phyloP scores from a whole-genome alignment of 2,797 vertebrate genomes.

The Chaenodraco wilsoni region DNA sequence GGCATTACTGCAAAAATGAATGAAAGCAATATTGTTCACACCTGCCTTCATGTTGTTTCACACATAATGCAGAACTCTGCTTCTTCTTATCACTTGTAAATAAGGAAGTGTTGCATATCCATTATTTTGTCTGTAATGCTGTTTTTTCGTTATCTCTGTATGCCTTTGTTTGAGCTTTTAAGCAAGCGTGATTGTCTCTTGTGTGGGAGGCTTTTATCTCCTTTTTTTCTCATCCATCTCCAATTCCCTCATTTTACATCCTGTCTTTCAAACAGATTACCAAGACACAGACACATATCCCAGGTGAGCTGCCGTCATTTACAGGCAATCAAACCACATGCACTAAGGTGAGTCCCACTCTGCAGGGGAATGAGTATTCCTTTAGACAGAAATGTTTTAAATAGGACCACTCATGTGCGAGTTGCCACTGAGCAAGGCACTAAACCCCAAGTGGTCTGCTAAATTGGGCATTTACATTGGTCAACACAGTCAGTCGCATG shows the following conservation, averaged over 20 bases:
- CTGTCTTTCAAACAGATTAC: conserved; percentile 67
- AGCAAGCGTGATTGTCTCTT: conserved; percentile 25
- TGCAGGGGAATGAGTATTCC: conserved; percentile 36
- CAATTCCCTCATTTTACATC: conserved; percentile 60
- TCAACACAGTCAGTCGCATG: background rate
- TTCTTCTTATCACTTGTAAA: background rate
- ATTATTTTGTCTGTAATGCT: conserved; percentile 12
- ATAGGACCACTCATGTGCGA: background rate
- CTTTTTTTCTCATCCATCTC: conserved; percentile 61
- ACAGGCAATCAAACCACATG: conserved; percentile 59
- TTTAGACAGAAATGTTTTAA: conserved; percentile 6
- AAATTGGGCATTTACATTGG: background rate
- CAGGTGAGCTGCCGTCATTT: conserved; percentile 57
- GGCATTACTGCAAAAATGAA: background rate
- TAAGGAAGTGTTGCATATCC: background rate
- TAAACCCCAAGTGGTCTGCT: background rate
- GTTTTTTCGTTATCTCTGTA: background rate
- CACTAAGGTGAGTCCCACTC: conserved; percentile 53
- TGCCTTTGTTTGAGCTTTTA: conserved; percentile 42
- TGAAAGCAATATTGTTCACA: background rate
- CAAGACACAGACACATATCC: conserved; percentile 46
- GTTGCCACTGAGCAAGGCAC: background rate
- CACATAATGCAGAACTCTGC: background rate
- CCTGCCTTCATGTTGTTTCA: background rate
- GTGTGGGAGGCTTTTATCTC: conserved; percentile 62